Base-by-base conservation (phyloP, 2,888 invertebrate genomes). In the Griposia aprilina region DNA sequence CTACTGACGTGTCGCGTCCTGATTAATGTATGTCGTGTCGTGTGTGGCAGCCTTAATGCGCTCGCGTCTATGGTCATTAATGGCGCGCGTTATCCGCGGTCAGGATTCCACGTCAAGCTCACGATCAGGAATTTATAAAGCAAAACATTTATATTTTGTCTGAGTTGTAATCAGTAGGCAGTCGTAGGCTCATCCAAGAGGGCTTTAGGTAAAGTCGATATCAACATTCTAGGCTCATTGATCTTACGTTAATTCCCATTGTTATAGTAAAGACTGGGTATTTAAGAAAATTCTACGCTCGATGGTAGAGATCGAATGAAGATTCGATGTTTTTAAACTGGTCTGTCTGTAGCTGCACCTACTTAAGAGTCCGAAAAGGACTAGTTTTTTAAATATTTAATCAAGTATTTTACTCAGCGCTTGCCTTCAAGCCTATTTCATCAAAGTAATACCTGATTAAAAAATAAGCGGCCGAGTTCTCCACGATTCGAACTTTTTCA, bases 1-100 rank as follows among this genome's bases (percentile, higher is more conserved):
- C 91, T 92, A 91, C 90, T 87, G 91, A 91, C 87, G 90, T 90
- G 93, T 93, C 91, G 91, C 90, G 89, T 83, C 86, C 93, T 95
- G 95, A 96, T 96, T 95, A 95, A 96, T 96, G 95, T 92, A 85
- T 92, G 88, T 88, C 89, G 90, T 91, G 89, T 91, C 89, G 90
- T 92, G 90, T 91, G 92, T 91, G 87, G 88, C 86, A 82, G 89
- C 91, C 91, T 90, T 93, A 93, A 93, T 93, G 91, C 83, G 87
- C 88, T 90, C 89, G 90, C 89, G 90, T 91, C 92, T 92, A 88
- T 92, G 89, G 87, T 90, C 92, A 92, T 93, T 94, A 93, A 89
- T 88, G 89, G 80, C 80, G 83, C 83, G 81, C 82, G 82, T 92
- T 93, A 92, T 90, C 92, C 92, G 88, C 90, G 94, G 94, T 93